A percentile compares a stretch with the other conserved stretches of the same genome.
Conservation (phyloP, 2,113 vertebrate species). For the Bos javanicus region DNA sequence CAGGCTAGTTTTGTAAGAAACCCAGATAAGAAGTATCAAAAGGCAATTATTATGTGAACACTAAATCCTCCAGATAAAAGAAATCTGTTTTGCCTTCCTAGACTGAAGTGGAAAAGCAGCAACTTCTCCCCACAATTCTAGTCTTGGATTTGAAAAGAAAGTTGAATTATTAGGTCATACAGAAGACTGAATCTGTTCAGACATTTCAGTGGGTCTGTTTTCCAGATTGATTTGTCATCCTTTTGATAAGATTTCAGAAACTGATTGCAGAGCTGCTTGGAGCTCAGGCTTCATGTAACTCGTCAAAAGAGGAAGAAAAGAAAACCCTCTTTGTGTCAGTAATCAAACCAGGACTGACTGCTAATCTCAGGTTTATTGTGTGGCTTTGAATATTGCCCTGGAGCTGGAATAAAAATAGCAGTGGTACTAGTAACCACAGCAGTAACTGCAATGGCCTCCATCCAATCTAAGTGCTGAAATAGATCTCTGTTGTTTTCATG, state of each 20-base stretch:
- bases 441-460: background rate
- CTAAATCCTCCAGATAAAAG: background rate
- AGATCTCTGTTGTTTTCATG: background rate
- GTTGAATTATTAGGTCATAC: conserved; percentile 9
- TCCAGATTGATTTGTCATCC: conserved; percentile 42
- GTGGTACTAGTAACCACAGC: background rate
- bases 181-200: conserved; percentile 25
- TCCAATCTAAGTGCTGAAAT: background rate
- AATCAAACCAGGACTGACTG: background rate
- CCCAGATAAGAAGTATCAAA: background rate
- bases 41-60: background rate
- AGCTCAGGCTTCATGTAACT: background rate
- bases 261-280: conserved; percentile 14
- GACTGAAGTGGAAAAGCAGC: background rate
- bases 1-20: background rate
- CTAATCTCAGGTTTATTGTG: background rate
- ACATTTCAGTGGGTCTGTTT: conserved; percentile 4
- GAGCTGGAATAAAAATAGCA: conserved; percentile 4
- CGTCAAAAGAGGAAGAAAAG: conserved; percentile 14
- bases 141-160: background rate
- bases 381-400: background rate
- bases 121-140: background rate
- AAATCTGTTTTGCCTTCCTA: background rate
- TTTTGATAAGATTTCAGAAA: conserved; percentile 40
- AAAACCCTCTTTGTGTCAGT: background rate